phyloP scores from a whole-genome alignment of 2,888 invertebrate genomes.

The Orthosia incerta region DNA sequence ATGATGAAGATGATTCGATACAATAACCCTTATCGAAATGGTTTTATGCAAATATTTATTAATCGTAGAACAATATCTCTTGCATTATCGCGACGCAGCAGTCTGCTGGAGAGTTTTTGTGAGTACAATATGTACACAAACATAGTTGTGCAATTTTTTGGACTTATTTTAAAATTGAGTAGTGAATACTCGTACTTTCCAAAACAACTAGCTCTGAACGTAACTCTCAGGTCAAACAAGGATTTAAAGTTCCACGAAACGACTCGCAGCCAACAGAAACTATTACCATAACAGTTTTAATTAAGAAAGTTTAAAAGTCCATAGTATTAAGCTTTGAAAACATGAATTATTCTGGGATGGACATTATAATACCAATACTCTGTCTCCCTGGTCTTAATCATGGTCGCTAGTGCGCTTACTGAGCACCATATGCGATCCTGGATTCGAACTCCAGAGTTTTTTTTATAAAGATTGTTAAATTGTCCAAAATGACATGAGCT shows the following conservation, averaged over 20 bases:
- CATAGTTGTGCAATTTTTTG: neutral
- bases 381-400: neutral
- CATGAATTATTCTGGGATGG: neutral
- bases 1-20: too few relatives aligned
- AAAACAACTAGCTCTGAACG: neutral
- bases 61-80: too few relatives aligned
- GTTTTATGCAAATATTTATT: too few relatives aligned
- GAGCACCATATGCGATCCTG: neutral
- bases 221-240: conserved; percentile 25
- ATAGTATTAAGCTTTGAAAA: conserved; percentile 11
- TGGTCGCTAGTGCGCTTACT: neutral
- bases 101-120: neutral
- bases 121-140: neutral
- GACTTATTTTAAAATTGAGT: neutral
- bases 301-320: conserved; percentile 35
- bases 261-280: neutral
- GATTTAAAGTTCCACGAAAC: conserved; percentile 34
- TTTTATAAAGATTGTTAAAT: too few relatives aligned
- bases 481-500: too few relatives aligned
- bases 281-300: conserved; percentile 44
- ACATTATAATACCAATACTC: neutral
- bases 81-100: too few relatives aligned
- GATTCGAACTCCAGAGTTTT: neutral
- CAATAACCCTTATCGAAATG: too few relatives aligned
- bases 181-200: neutral